These are phyloP conservation scores for Rhamnusium bicolor DNA, from an alignment of 2,888 invertebrate species.

Conservation along the genomic window DNA sequence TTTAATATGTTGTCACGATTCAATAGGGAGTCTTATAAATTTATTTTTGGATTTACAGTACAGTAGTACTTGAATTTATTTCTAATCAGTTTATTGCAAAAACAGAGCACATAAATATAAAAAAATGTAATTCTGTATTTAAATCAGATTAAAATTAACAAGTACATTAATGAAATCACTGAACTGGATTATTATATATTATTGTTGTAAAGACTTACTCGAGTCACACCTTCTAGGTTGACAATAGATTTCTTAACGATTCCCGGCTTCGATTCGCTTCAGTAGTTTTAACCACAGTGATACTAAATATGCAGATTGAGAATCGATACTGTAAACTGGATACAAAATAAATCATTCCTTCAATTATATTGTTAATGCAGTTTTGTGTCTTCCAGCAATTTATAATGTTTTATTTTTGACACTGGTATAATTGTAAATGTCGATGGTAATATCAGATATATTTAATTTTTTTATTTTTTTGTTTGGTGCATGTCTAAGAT, in stretches of 20 bases:
- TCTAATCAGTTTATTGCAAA: no score
- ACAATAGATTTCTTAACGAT: conserved; percentile 18
- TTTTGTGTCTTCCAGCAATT: conserved; percentile 7
- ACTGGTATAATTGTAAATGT: background rate
- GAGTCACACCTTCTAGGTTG: conserved; percentile 16
- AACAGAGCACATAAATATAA: no score
- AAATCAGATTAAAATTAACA: background rate
- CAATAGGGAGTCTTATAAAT: no score
- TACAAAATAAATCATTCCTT: background rate
- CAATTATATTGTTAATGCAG: background rate
- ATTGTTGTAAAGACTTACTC: background rate
- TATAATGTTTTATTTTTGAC: conserved; percentile 1
- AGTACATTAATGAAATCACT: background rate
- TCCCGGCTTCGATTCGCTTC: background rate
- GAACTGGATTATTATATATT: background rate
- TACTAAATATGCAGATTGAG: conserved; percentile 3
- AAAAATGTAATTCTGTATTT: no score
- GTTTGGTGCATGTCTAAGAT: background rate
- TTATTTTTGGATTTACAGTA: no score
- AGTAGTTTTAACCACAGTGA: conserved; percentile 8
- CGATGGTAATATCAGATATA: conserved; percentile 6
- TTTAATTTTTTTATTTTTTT: background rate
- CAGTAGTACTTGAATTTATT: no score
- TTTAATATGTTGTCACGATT: no score
- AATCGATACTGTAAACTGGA: conserved; percentile 3